Conservation (phyloP, 2,113 vertebrate genomes). For the Reinhardtius hippoglossoides region DNA sequence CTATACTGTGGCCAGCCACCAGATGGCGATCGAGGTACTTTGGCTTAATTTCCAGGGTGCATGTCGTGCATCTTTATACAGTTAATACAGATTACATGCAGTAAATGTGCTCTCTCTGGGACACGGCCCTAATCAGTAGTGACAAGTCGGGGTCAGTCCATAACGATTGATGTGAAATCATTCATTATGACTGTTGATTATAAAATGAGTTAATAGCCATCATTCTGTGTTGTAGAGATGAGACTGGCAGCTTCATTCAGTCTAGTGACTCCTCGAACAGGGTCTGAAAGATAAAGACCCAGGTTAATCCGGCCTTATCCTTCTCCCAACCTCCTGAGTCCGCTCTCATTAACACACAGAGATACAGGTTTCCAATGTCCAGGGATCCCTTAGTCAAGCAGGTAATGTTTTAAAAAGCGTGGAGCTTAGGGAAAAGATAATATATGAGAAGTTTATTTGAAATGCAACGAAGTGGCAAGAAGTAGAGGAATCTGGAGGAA, state of each 20-base stretch:
- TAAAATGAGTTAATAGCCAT: constrained; percentile 21
- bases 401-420: neutral
- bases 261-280: constrained; percentile 5
- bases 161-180: constrained; percentile 8
- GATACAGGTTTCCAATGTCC: neutral
- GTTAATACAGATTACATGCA: neutral
- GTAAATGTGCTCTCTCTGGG: neutral
- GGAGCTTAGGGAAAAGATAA: neutral
- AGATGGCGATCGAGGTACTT: neutral
- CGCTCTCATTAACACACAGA: neutral
- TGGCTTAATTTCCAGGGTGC: no score
- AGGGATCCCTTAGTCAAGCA: neutral
- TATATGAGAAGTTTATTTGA: neutral
- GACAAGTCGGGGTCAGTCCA: constrained; percentile 14
- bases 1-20: neutral
- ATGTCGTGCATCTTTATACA: no score
- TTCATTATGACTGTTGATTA: neutral
- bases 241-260: constrained; percentile 18
- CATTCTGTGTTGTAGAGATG: constrained; percentile 8
- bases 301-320: constrained; percentile 27
- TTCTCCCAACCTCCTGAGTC: no score
- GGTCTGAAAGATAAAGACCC: constrained; percentile 13
- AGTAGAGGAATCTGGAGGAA: neutral
- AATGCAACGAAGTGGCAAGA: neutral
- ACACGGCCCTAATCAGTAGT: constrained; percentile 24